phyloP scores from a whole-genome alignment of 2,888 invertebrate genomes.

The Therioaphis trifolii region DNA sequence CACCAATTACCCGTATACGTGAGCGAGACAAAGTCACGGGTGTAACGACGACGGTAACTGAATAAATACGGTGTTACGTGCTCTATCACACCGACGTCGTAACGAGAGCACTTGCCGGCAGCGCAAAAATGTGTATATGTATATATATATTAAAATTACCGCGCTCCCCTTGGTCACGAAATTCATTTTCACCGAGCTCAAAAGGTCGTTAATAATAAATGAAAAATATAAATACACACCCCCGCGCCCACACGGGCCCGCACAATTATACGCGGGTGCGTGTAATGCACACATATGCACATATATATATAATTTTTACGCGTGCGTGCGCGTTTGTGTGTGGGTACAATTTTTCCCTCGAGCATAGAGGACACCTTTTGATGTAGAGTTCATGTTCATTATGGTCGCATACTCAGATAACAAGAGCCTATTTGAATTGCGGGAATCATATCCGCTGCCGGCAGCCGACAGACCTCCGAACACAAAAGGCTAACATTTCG shows the following conservation, averaged over 20 bases:
- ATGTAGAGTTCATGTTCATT: conserved; percentile 54
- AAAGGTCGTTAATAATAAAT: conserved; percentile 47
- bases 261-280: too few relatives aligned
- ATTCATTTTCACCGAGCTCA: conserved; percentile 45
- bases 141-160: conserved; percentile 30
- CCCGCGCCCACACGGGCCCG: too few relatives aligned
- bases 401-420: conserved; percentile 32
- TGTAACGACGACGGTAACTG: conserved; percentile 1
- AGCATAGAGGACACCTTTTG: conserved; percentile 55
- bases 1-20: background rate
- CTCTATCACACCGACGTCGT: background rate
- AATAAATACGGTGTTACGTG: conserved; percentile 33
- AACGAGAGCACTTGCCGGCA: conserved; percentile 21
- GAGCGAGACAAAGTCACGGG: background rate
- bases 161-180: conserved; percentile 36
- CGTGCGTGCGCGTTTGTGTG: background rate
- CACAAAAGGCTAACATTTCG: conserved; percentile 50
- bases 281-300: background rate
- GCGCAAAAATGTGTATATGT: background rate
- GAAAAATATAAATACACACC: background rate
- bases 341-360: conserved; percentile 2
- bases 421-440: conserved; percentile 49
- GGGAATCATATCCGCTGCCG: conserved; percentile 41
- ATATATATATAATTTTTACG: background rate
- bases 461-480: conserved; percentile 26